These are phyloP conservation scores for Thecocarcelia acutangulata DNA, from an alignment of 2,888 invertebrate species.

Conservation along the genomic window DNA sequence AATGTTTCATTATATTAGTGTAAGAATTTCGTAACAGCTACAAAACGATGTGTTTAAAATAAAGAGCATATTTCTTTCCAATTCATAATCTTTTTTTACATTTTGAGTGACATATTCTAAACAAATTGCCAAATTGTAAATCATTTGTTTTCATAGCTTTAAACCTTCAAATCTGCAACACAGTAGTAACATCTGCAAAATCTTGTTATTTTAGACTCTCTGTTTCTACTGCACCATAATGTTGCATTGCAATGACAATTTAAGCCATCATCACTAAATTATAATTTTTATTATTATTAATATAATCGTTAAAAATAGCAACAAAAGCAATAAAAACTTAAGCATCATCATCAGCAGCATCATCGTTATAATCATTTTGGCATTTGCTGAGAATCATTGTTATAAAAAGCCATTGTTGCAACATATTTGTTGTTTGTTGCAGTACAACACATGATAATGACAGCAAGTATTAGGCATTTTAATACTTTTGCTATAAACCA, in stretches of 20 bases:
- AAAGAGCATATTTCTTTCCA: too few relatives aligned
- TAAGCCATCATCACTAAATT: conserved; percentile 64
- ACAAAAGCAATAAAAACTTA: background rate
- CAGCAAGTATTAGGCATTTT: conserved; percentile 46
- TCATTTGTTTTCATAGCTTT: too few relatives aligned
- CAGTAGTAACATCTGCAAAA: background rate
- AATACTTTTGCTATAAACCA: background rate
- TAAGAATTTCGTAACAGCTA: too few relatives aligned
- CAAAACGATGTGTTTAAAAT: too few relatives aligned
- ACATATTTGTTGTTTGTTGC: conserved; percentile 20
- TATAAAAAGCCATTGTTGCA: conserved; percentile 29
- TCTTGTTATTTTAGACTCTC: conserved; percentile 4
- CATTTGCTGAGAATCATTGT: conserved; percentile 28
- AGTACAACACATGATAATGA: conserved; percentile 57
- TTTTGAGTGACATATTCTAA: too few relatives aligned
- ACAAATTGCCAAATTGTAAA: too few relatives aligned
- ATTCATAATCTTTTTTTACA: too few relatives aligned
- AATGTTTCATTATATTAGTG: too few relatives aligned
- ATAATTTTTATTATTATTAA: conserved; percentile 53
- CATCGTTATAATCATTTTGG: conserved; percentile 28
- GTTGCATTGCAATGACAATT: conserved; percentile 55
- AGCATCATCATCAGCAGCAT: conserved; percentile 5
- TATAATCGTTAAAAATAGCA: conserved; percentile 13
- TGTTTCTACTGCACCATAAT: conserved; percentile 39
- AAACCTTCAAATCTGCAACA: background rate